Percentiles rank a stretch among this genome's conserved stretches.
phyloP scores from a whole-genome alignment of 2,888 invertebrate species.

The Archips xylosteana region DNA sequence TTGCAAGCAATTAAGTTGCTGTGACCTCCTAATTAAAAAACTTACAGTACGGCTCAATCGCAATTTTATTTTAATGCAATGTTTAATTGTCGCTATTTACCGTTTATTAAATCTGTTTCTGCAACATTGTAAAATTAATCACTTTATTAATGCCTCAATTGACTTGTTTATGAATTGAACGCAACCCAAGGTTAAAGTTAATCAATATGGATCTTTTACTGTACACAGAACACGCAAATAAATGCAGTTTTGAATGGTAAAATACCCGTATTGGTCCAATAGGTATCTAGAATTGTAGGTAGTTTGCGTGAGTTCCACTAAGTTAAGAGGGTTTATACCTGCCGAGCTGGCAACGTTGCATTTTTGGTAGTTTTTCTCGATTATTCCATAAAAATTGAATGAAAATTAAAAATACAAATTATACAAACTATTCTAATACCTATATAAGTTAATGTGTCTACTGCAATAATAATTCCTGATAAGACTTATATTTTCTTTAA shows the following conservation, averaged over 20 bases:
- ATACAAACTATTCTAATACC: too few species aligned
- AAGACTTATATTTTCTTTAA: too few species aligned
- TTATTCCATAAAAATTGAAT: too few species aligned
- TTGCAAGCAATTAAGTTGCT: slow-evolving; percentile 21
- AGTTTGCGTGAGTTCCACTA: not conserved
- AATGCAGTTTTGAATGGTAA: not conserved
- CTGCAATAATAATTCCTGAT: too few species aligned
- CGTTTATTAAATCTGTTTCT: not conserved
- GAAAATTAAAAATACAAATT: too few species aligned
- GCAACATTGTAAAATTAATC: not conserved
- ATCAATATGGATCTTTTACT: not conserved
- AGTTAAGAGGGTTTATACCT: too few species aligned
- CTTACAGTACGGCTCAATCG: not conserved
- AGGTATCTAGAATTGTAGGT: not conserved
- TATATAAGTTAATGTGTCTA: too few species aligned
- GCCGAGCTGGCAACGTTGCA: too few species aligned
- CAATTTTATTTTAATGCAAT: not conserved
- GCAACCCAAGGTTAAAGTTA: not conserved
- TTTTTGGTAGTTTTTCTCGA: too few species aligned
- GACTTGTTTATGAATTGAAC: not conserved
- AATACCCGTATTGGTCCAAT: not conserved
- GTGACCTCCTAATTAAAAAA: not conserved
- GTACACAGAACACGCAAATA: not conserved
- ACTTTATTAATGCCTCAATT: not conserved
- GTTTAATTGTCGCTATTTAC: not conserved